These are phyloP conservation scores for Cepaea hortensis DNA, from an alignment of 2,888 invertebrate genomes.

Conservation along the genomic window DNA sequence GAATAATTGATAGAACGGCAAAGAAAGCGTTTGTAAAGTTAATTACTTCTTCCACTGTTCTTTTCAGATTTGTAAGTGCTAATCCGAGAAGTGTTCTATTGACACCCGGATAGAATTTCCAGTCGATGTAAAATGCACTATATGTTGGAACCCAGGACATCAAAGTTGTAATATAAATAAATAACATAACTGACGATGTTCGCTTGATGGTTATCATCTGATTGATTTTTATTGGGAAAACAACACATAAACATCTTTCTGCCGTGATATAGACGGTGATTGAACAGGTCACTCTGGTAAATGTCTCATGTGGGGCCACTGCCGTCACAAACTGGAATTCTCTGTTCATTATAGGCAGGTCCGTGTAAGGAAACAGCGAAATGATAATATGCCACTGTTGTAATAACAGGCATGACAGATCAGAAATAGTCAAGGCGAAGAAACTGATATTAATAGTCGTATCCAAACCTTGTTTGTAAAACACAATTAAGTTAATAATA, in stretches of 20 bases:
- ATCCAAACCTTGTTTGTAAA: conserved; percentile 25
- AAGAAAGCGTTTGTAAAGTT: no score
- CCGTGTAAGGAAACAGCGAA: background rate
- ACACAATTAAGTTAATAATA: conserved; percentile 24
- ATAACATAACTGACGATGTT: background rate
- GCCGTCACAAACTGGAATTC: conserved; percentile 2
- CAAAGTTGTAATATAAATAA: background rate
- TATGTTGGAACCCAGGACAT: background rate
- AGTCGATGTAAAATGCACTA: background rate
- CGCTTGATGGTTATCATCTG: conserved; percentile 7
- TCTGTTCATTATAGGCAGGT: background rate
- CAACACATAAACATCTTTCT: conserved; percentile 30
- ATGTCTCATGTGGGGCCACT: background rate
- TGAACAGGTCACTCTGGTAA: background rate
- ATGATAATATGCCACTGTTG: background rate
- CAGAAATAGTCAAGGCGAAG: conserved; percentile 18
- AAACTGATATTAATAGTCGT: conserved; percentile 31
- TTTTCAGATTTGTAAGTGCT: background rate
- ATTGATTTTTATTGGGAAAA: conserved; percentile 19
- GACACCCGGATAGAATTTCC: background rate
- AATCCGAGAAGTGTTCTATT: background rate
- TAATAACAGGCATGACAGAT: background rate
- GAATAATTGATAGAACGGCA: background rate
- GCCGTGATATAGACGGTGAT: conserved; percentile 30
- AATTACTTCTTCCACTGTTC: no score